Base-by-base conservation (phyloP, 2,797 vertebrate genomes). In the Parambassis ranga region DNA sequence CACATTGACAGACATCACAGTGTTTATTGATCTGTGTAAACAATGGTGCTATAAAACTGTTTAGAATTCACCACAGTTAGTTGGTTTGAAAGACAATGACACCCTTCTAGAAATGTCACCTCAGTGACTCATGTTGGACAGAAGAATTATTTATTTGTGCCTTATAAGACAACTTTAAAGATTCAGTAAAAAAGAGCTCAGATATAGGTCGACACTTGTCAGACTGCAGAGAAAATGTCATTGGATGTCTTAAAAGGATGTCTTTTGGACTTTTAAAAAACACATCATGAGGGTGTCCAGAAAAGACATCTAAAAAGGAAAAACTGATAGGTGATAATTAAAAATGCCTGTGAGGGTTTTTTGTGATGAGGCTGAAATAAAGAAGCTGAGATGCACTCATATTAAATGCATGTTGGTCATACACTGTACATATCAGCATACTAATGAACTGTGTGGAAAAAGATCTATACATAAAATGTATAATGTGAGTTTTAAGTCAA, bases 21-120 rank as follows among this genome's bases (percentile, higher is more conserved):
- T 65, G 30, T 38, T 26, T 69, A 75, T 84, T 77, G 71, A 88
- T 89, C 75, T 33, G 36, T 37, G 59, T 64, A 71, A 84, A 89
- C 65, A 72, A 43, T 14, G 16, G 31, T 26, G 43, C 67, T 4
- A 16, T 56, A 32, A 53, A 23, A 20, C 22, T 49, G 26, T 42
- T 83, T 66, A 70, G 43, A 58, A 86, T 84, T 82, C 72, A 71
- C 19, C 1, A 9, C 56, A 43, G 39, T 43, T 42, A 28, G 44
- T 58, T 50, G 38, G 43, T 10, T 57, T 64, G 42, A 11, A 48
- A 72, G 66, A 57, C 22, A 10, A 36, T 23, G 27, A 15, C 10
- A n/a, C 37, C 62, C 43, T 72, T 58, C 72, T 86, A 83, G 73
- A 83, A 86, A 77, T 65, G 59, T 65, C 55, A 44, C 15, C 27